Evolutionary conservation across 2,888 invertebrate species (phyloP), one percentile per base, ranked within the genome.

Genomic region (Conchocele bisecta): DNA sequence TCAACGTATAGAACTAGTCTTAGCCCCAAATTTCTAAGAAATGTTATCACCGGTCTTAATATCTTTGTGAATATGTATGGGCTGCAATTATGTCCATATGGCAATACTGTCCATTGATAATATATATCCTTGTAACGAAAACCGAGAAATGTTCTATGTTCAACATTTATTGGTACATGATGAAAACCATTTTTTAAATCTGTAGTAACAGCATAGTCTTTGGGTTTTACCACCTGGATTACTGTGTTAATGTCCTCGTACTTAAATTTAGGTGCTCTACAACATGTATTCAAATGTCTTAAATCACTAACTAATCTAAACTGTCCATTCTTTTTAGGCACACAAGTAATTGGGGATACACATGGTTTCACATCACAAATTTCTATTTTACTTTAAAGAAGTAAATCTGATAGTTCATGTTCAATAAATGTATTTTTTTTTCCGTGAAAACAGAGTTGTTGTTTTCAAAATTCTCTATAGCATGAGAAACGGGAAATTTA

Each of bases 291-390:
- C 17, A 67, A 3, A 22, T 42, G 31, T 22, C 59, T 26, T 17
- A 67, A 53, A 39, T 59, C 58, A 39, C 29, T 33, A 22, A 68
- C 29, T 31, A 68, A 31, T 24, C 63, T n/a, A 20, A 63, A 33
- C 6, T 41, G 37, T 15, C 33, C 37, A 56, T 64, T 64, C 24
- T 56, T 51, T 24, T 61, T 61, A 9, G 61, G 61, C 5, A 60
- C 60, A 60, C 60, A 60, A 22, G n/a, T 37, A 17, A 61, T 61
- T 2, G 61, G 61, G n/a, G n/a, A n/a, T n/a, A n/a, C n/a, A n/a
- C n/a, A n/a, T n/a, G n/a, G n/a, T n/a, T n/a, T n/a, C n/a, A n/a
- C n/a, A n/a, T n/a, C n/a, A n/a, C n/a, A n/a, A n/a, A n/a, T n/a
- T n/a, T n/a, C n/a, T n/a, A n/a, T n/a, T n/a, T n/a, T n/a, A n/a